Conservation (phyloP, 92 coral and sea anemone species). For the Heteractis magnifica region DNA sequence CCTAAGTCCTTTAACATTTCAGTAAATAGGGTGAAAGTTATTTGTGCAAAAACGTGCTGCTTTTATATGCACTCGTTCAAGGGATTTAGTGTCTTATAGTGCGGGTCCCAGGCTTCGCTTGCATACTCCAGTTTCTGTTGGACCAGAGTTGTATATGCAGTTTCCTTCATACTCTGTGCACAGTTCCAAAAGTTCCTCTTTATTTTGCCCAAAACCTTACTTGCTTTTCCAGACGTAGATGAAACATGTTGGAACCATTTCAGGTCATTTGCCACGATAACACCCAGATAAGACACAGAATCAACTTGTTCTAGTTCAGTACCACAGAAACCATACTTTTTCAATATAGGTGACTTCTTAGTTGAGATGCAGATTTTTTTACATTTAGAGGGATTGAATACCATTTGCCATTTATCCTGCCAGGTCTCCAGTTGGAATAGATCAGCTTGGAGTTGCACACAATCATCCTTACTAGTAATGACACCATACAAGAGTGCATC, state of each 20-base stretch:
- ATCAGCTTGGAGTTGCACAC: conserved; percentile 16
- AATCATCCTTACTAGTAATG: conserved; percentile 19
- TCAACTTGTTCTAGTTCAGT: conserved; percentile 20
- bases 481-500: conserved; percentile 31
- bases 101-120: background rate
- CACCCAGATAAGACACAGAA: background rate
- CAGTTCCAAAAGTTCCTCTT: conserved; percentile 45
- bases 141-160: conserved; percentile 7
- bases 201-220: conserved; percentile 26
- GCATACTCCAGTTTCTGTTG: conserved; percentile 35
- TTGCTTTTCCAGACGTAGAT: conserved; percentile 33
- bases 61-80: conserved; percentile 31
- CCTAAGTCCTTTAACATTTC: background rate
- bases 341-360: conserved; percentile 31
- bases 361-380: conserved; percentile 27
- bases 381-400: conserved; percentile 22
- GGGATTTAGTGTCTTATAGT: conserved; percentile 9
- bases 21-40: background rate
- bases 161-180: conserved; percentile 26
- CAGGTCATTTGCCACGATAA: conserved; percentile 2
- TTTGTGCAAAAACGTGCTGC: conserved; percentile 13
- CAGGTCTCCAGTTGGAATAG: conserved; percentile 24
- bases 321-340: conserved; percentile 24
- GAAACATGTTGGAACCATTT: conserved; percentile 36
- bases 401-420: conserved; percentile 42